phyloP scores from a whole-genome alignment of 2,797 vertebrate genomes.

The Acanthurus tractus region DNA sequence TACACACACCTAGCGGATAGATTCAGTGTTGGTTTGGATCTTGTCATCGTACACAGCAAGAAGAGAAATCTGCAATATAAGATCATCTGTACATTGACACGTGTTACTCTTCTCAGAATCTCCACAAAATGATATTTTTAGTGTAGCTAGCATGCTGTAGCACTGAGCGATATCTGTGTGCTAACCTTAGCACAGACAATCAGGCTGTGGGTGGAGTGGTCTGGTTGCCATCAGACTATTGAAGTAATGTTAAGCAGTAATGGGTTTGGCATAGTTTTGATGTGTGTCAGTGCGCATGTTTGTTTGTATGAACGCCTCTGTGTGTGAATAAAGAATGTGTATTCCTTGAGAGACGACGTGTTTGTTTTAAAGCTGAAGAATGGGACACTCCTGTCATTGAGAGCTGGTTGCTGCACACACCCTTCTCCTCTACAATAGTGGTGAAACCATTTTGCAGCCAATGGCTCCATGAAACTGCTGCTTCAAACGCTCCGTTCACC shows the following conservation, averaged over 20 bases:
- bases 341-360: background rate
- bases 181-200: background rate
- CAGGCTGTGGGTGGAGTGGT: slow-evolving; percentile 4
- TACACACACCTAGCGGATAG: too few relatives aligned
- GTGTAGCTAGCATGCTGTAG: background rate
- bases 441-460: background rate
- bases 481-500: background rate
- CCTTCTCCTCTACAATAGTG: background rate
- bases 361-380: slow-evolving; percentile 53
- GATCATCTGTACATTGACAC: too few relatives aligned
- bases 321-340: slow-evolving; percentile 5
- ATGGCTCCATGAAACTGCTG: background rate
- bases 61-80: too few relatives aligned
- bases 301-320: slow-evolving; percentile 8
- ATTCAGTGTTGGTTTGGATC: too few relatives aligned
- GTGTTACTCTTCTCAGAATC: too few relatives aligned
- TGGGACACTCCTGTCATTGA: slow-evolving; percentile 50
- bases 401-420: slow-evolving; percentile 30
- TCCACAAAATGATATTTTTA: background rate
- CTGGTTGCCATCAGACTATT: slow-evolving; percentile 11
- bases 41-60: too few relatives aligned
- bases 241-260: slow-evolving; percentile 6
- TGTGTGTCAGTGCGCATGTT: background rate
- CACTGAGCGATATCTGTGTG: background rate
- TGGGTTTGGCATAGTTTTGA: slow-evolving; percentile 25